Base-by-base conservation (phyloP, 2,888 invertebrate species). In the Lepidocyrtoides sp. region DNA sequence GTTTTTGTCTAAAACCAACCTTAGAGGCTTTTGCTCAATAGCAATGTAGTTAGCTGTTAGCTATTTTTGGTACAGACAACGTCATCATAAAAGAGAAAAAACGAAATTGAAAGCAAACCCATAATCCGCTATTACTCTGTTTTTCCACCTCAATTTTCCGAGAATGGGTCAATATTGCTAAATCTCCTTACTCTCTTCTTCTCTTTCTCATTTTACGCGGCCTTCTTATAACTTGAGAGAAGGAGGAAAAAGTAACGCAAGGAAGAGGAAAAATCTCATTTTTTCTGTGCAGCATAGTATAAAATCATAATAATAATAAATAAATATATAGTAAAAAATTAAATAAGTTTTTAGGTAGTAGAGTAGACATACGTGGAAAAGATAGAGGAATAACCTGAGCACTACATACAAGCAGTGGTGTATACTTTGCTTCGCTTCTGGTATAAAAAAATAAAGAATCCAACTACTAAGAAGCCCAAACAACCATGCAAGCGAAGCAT, bases 151-250 rank as follows among this genome's bases (percentile, higher is more conserved):
- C 83, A 87, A 48, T 86, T 87, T 91, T 86, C 60, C 23, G 51
- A 82, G 87, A 91, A 91, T 87, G 75, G 91, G 91, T 87, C 91
- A 87, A 91, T 91, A 91, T 87, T 81, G 72, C 83, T 84, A 90
- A 90, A 90, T 90, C 84, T 83, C 72, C 32, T 57, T 57, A 7
- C 26, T 23, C 0, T 57, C 60, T 2, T 26, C 26, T 17, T 2
- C 51, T 51, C 51, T 51, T 51, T 14, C 51, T 14, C 66, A n/a
- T 60, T 23, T 8, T 60, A 60, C 20, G 7, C 14, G 17, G 7
- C 12, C 20, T 41, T 75, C 14, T 44, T 48, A 20, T 1, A 12
- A n/a, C n/a, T 41, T 4, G 41, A 41, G 41, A 41, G 41, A 41
- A 41, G 10, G 41, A n/a, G n/a, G n/a, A n/a, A n/a, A n/a, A n/a